These are phyloP conservation scores for Cisticola juncidis DNA, from an alignment of 2,113 vertebrate species.

Conservation along the genomic window DNA sequence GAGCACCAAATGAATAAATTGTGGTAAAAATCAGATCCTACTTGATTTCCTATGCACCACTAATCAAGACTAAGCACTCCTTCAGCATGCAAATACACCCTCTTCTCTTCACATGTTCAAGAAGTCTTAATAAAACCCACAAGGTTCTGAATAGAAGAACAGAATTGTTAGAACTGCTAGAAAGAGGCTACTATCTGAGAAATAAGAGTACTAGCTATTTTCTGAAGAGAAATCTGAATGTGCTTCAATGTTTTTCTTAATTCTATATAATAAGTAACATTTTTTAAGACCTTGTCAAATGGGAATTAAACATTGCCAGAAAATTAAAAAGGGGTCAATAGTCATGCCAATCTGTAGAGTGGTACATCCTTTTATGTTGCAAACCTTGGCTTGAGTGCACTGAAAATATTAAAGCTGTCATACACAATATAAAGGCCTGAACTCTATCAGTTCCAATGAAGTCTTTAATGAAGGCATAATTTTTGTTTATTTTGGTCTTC, in stretches of 20 bases:
- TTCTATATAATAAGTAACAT: not conserved
- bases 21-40: not conserved
- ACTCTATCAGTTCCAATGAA: not conserved
- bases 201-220: not conserved
- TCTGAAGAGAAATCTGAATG: not conserved
- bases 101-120: not conserved
- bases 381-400: not conserved
- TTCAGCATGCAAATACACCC: not conserved
- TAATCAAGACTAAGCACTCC: not conserved
- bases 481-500: not conserved
- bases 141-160: not conserved
- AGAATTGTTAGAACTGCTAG: not conserved
- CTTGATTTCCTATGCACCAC: not conserved
- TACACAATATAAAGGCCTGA: not conserved
- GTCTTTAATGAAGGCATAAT: not conserved
- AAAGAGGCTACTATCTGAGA: not conserved
- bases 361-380: not conserved
- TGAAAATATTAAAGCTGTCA: not conserved
- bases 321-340: not conserved
- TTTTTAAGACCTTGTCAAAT: not conserved
- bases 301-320: not conserved
- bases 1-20: not conserved
- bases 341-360: not conserved
- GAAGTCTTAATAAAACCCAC: not conserved
- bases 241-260: not conserved